phyloP scores from a whole-genome alignment of 2,113 vertebrate genomes.

The Tragelaphus strepsiceros region DNA sequence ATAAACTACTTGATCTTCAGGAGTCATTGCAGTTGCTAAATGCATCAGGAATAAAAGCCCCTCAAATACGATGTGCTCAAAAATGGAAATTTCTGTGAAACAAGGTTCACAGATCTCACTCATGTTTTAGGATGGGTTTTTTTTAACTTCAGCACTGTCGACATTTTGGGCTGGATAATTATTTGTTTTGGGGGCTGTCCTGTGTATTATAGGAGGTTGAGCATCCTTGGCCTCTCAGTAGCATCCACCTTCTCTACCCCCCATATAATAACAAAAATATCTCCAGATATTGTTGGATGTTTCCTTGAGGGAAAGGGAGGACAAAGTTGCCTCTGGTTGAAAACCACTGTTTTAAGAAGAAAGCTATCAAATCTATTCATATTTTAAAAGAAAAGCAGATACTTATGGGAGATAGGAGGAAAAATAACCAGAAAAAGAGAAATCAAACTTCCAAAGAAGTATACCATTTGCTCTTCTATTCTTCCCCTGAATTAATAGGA shows the following conservation, averaged over 20 bases:
- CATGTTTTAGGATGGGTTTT: neutral
- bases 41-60: neutral
- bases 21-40: neutral
- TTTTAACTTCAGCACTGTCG: neutral
- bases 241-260: neutral
- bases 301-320: neutral
- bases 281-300: neutral
- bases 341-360: conserved; percentile 4
- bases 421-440: conserved; percentile 2
- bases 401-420: neutral
- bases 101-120: neutral
- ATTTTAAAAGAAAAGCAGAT: neutral
- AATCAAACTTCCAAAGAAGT: conserved; percentile 1
- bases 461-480: neutral
- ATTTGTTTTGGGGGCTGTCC: neutral
- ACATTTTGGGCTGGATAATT: neutral
- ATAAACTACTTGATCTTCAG: neutral
- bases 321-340: neutral
- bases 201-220: neutral
- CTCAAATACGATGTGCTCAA: neutral
- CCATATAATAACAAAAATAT: neutral
- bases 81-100: neutral
- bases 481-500: neutral
- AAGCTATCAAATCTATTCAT: neutral
- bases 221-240: neutral